Percentiles rank a stretch among this genome's conserved stretches.
These are phyloP conservation scores for Euplexia lucipara DNA, from an alignment of 2,888 invertebrate species.

Conservation along the genomic window DNA sequence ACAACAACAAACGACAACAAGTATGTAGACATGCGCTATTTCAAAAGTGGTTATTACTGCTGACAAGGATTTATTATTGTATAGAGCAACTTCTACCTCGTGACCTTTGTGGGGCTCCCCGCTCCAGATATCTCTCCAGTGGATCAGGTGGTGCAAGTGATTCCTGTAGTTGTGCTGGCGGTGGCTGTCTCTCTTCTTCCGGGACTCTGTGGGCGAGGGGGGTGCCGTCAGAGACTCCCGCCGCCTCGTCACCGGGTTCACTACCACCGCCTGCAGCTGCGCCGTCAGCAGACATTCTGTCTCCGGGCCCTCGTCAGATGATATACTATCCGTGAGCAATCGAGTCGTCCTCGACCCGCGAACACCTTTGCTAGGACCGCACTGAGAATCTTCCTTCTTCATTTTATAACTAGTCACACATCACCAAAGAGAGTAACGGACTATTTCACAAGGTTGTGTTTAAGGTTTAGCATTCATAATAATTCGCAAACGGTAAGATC, in stretches of 20 bases:
- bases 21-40: conserved; percentile 65
- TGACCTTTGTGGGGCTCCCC: conserved; percentile 86
- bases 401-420: conserved; percentile 75
- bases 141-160: conserved; percentile 86
- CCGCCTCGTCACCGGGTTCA: conserved; percentile 76
- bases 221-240: conserved; percentile 87
- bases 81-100: conserved; percentile 76
- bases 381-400: conserved; percentile 81
- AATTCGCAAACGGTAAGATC: conserved; percentile 74
- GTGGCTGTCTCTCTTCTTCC: conserved; percentile 84
- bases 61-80: conserved; percentile 56
- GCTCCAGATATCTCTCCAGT: conserved; percentile 89
- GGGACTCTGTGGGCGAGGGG: conserved; percentile 87
- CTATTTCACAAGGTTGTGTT: conserved; percentile 64
- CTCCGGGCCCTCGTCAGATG: conserved; percentile 87
- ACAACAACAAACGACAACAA: conserved; percentile 62
- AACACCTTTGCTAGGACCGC: conserved; percentile 74
- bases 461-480: conserved; percentile 74
- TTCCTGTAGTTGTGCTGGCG: conserved; percentile 86
- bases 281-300: conserved; percentile 82
- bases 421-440: conserved; percentile 67
- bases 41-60: conserved; percentile 60
- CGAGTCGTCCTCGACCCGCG: conserved; percentile 79
- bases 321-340: conserved; percentile 84
- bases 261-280: conserved; percentile 77